Evolutionary conservation across 2,888 invertebrate species (phyloP), one percentile per base, ranked within the genome.

Genomic region (Spilarctia lutea): DNA sequence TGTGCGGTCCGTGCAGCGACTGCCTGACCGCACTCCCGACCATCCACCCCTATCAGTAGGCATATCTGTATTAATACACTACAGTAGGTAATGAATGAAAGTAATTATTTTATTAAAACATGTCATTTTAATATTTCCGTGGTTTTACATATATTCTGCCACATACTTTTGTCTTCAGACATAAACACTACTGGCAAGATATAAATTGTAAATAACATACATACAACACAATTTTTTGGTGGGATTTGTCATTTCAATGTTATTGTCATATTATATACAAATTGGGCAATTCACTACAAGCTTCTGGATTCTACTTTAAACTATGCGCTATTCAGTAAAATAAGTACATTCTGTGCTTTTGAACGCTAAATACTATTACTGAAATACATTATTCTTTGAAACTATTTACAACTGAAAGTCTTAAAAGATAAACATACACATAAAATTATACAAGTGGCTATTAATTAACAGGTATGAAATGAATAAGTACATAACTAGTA

Each of bases 61-160:
- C n/a, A n/a, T n/a, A n/a, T n/a, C n/a, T n/a, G n/a, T n/a, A n/a
- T n/a, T n/a, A n/a, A n/a, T n/a, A n/a, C n/a, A n/a, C n/a, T n/a
- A n/a, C n/a, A n/a, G n/a, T n/a, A n/a, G n/a, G n/a, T n/a, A n/a
- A 4, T 0, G n/a, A 79, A 75, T 78, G 35, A 74, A 78, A 76
- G 68, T 72, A 71, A 80, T n/a, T n/a, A 83, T 86, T 92, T 90
- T 90, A 90, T 90, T 92, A 90, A 86, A 92, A 89, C 88, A 88
- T 91, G 88, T 90, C 84, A 42, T 60, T 86, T 86, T 85, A 83
- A 88, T 86, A 87, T 83, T 86, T 79, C 81, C 82, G 83, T 86
- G 86, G 85, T 83, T 75, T 56, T 87, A 89, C 85, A 88, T 81
- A 69, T 84, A 86, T 72, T 70, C 77, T 7, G 67, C 75, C 76